Conservation (phyloP, 92 coral and sea anemone species). For the Zoanthus solanderi region DNA sequence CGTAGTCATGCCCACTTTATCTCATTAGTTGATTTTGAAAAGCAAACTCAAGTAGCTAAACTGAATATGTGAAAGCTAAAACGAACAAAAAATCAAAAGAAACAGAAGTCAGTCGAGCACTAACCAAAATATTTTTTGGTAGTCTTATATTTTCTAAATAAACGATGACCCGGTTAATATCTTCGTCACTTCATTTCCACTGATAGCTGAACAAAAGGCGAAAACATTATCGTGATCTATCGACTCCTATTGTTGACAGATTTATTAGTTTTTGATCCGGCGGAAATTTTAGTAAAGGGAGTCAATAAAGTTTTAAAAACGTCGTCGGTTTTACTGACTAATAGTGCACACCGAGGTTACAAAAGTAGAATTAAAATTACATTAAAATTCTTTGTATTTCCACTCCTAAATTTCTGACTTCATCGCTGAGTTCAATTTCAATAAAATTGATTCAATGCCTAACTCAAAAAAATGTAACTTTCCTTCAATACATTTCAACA, state of each 20-base stretch:
- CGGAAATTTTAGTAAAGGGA: slow-evolving; percentile 30
- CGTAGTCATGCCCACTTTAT: too few species aligned
- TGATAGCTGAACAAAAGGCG: slow-evolving; percentile 46
- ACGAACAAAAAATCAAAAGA: background rate
- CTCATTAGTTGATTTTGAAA: too few species aligned
- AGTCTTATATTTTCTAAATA: background rate
- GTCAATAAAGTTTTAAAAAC: background rate
- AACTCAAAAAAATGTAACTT: too few species aligned
- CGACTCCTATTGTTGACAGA: slow-evolving; percentile 7
- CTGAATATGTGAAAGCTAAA: background rate
- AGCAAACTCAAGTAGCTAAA: too few species aligned
- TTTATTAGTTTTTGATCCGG: slow-evolving; percentile 3
- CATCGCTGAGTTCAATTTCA: background rate
- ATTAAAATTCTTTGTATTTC: slow-evolving; percentile 5
- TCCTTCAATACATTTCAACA: too few species aligned
- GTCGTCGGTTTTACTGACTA: background rate
- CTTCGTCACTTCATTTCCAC: slow-evolving; percentile 35
- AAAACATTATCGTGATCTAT: slow-evolving; percentile 20
- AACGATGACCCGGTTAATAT: background rate
- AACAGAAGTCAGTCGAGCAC: background rate
- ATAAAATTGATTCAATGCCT: background rate
- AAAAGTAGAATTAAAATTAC: background rate
- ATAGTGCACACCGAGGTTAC: background rate
- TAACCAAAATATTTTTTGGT: background rate
- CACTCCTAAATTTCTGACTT: background rate